phyloP scores from a whole-genome alignment of 2,113 vertebrate genomes.

The Corythoichthys haematopterus region DNA sequence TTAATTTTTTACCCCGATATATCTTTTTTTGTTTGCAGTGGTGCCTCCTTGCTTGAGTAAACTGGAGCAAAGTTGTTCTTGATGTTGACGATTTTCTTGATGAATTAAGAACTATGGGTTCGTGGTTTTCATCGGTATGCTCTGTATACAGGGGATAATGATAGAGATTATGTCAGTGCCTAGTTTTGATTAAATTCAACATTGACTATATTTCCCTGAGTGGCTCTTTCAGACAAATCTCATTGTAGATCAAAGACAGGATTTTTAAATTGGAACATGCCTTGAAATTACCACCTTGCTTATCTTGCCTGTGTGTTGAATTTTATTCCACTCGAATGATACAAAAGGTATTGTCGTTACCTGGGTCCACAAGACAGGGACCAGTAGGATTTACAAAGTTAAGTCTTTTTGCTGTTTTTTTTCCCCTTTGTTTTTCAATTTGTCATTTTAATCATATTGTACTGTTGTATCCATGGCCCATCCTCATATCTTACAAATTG shows the following conservation, averaged over 20 bases:
- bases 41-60: background rate
- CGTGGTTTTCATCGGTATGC: background rate
- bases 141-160: background rate
- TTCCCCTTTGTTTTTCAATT: background rate
- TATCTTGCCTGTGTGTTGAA: background rate
- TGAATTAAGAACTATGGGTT: background rate
- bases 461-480: background rate
- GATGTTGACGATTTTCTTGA: no score
- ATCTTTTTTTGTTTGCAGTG: constrained; percentile 20
- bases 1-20: background rate
- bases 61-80: no score
- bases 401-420: background rate
- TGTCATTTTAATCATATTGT: background rate
- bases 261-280: background rate
- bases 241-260: background rate
- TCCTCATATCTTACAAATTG: no score
- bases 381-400: background rate
- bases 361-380: background rate
- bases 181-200: no score
- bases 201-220: no score
- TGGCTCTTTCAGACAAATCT: background rate
- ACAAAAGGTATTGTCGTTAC: background rate
- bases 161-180: no score
- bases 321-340: background rate
- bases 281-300: background rate